A percentile compares a stretch with the other conserved stretches of the same genome.
Conservation (phyloP, 2,888 invertebrate genomes). For the Coremacera marginata region DNA sequence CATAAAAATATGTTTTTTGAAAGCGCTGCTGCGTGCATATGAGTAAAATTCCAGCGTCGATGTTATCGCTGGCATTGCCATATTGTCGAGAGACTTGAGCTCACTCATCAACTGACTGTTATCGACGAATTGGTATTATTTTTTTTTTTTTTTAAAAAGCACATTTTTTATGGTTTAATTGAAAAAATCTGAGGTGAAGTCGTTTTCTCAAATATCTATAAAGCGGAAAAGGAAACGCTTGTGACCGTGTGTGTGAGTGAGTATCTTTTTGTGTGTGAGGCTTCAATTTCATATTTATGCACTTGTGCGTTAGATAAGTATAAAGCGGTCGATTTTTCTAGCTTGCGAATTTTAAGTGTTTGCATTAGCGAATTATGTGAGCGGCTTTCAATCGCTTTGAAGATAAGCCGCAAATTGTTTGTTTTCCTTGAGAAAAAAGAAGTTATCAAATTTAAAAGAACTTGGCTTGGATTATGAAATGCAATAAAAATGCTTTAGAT, state of each 20-base stretch:
- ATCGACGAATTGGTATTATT: background rate
- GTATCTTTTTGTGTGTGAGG: background rate
- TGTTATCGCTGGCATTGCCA: constrained; percentile 7
- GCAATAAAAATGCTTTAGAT: no score
- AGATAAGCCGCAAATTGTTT: constrained; percentile 22
- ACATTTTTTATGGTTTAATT: constrained; percentile 33
- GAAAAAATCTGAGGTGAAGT: constrained; percentile 9
- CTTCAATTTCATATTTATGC: background rate
- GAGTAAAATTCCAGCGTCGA: background rate
- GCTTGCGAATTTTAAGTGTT: constrained; percentile 43
- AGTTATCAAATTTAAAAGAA: no score
- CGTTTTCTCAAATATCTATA: constrained; percentile 13
- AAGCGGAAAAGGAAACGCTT: constrained; percentile 36
- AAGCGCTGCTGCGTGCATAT: background rate
- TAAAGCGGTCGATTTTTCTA: background rate
- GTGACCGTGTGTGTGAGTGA: constrained; percentile 17
- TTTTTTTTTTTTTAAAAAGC: background rate
- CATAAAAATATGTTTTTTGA: constrained; percentile 16
- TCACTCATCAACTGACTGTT: background rate
- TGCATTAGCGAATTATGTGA: constrained; percentile 44
- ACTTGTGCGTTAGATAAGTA: constrained; percentile 27
- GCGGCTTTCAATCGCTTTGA: constrained; percentile 47
- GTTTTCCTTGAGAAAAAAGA: background rate
- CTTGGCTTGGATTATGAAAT: no score
- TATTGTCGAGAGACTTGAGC: background rate